These are phyloP conservation scores for Drosophila imparisetae DNA, from an alignment of 2,888 invertebrate species.

Conservation along the genomic window DNA sequence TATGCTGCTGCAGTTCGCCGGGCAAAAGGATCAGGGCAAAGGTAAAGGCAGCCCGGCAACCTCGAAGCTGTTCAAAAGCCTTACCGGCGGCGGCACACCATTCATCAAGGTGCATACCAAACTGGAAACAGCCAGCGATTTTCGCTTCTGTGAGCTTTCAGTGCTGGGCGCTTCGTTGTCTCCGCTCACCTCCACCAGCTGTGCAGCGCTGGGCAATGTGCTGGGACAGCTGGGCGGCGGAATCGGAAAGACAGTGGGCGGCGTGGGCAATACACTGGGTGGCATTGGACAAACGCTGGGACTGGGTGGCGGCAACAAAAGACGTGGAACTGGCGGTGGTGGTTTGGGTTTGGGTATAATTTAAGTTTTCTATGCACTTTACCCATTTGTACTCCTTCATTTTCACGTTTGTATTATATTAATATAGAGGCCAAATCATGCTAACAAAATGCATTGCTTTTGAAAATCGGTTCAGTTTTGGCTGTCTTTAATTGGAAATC, in stretches of 20 bases:
- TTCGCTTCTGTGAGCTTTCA: constrained; percentile 84
- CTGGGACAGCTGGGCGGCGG: constrained; percentile 70
- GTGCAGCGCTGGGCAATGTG: constrained; percentile 71
- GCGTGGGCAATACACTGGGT: constrained; percentile 36
- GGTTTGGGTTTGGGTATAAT: constrained; percentile 64
- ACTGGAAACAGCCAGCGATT: constrained; percentile 85
- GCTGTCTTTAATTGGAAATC: not conserved
- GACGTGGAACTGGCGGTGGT: constrained; percentile 26
- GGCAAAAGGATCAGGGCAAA: constrained; percentile 75
- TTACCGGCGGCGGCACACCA: constrained; percentile 84
- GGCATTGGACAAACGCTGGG: constrained; percentile 57
- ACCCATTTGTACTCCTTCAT: not conserved
- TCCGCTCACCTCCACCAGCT: constrained; percentile 78
- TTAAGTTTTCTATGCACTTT: constrained; percentile 13
- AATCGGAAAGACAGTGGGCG: constrained; percentile 39
- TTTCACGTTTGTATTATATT: not conserved
- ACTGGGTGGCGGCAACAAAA: constrained; percentile 39
- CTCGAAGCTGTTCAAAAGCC: constrained; percentile 82
- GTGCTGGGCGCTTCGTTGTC: constrained; percentile 80
- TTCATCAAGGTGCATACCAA: constrained; percentile 86
- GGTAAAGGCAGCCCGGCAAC: constrained; percentile 22
- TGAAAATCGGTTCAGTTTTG: not conserved
- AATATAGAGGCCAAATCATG: not conserved
- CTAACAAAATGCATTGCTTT: not conserved
- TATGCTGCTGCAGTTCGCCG: constrained; percentile 89